phyloP scores from a whole-genome alignment of 2,888 invertebrate genomes.

The Nephrocerus scutellatus region DNA sequence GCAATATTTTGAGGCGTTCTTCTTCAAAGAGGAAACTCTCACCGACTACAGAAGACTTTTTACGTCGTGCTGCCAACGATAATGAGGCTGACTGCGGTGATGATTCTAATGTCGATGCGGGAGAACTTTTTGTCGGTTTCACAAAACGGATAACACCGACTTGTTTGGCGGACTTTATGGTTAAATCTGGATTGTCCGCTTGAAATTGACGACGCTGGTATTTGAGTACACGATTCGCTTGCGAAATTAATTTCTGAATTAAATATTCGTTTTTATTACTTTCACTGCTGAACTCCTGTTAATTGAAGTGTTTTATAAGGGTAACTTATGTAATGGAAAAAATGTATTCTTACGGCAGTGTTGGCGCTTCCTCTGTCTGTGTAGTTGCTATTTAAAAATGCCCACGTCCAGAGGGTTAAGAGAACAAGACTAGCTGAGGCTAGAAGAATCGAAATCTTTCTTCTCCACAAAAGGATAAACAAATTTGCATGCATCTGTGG shows the following conservation, averaged over 20 bases:
- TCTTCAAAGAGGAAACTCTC: conserved; percentile 45
- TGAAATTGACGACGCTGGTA: conserved; percentile 28
- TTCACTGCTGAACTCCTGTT: background rate
- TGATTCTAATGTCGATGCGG: conserved; percentile 8
- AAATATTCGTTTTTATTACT: conserved; percentile 41
- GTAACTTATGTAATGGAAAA: background rate
- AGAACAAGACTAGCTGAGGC: conserved; percentile 37
- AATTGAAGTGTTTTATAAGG: conserved; percentile 8
- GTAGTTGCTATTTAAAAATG: conserved; percentile 37
- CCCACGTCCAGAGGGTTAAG: conserved; percentile 46
- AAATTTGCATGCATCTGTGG: conserved; percentile 46
- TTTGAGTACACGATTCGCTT: conserved; percentile 44
- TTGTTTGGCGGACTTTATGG: conserved; percentile 16
- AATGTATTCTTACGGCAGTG: background rate
- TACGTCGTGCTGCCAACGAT: conserved; percentile 30
- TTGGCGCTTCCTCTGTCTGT: conserved; percentile 9
- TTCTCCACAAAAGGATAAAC: conserved; percentile 43
- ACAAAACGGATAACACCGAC: conserved; percentile 37
- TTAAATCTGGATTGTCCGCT: conserved; percentile 19
- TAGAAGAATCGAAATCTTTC: conserved; percentile 43
- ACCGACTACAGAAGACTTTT: conserved; percentile 34
- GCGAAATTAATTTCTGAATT: conserved; percentile 43
- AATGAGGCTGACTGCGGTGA: conserved; percentile 21
- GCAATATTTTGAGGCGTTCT: conserved; percentile 44
- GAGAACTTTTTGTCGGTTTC: conserved; percentile 31